Evolutionary conservation across 2,888 invertebrate species (phyloP).

Genomic region (Ophonus ardosiacus): DNA sequence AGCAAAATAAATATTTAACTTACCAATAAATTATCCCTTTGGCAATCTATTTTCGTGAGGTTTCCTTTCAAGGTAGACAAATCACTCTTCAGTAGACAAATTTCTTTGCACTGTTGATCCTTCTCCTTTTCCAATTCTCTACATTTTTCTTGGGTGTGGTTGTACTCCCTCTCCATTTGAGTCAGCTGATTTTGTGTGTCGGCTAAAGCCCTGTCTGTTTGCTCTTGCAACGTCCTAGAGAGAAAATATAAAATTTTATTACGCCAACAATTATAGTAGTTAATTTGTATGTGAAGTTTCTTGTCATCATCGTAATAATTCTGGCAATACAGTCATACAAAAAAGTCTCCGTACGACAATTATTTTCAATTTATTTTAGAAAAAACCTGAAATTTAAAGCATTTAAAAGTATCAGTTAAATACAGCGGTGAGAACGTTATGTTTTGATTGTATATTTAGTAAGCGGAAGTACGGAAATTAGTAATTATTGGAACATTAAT

Average conservation of each 20-base stretch:
- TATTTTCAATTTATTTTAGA: no score
- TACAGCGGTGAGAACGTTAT: no score
- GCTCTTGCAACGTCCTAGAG: conserved; percentile 84
- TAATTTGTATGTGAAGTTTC: no score
- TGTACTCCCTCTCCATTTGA: conserved; percentile 81
- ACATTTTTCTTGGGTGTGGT: conserved; percentile 79
- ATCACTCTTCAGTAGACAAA: conserved; percentile 80
- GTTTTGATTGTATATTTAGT: no score
- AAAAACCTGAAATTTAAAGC: no score
- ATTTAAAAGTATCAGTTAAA: no score
- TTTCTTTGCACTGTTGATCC: conserved; percentile 80
- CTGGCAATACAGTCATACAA: no score
- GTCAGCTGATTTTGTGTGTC: conserved; percentile 84
- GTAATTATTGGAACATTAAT: no score
- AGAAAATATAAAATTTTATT: background rate
- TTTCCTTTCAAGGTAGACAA: conserved; percentile 81
- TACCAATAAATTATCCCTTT: conserved; percentile 83
- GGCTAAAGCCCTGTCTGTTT: conserved; percentile 85
- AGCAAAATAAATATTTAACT: conserved; percentile 66
- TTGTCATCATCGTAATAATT: no score
- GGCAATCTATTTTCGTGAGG: conserved; percentile 82
- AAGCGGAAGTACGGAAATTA: no score
- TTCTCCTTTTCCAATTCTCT: conserved; percentile 80
- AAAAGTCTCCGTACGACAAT: no score
- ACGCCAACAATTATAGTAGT: no score